Evolutionary conservation across 2,888 invertebrate genomes (phyloP), one percentile per base, ranked within the genome.

Genomic region (Polydrusus cervinus): DNA sequence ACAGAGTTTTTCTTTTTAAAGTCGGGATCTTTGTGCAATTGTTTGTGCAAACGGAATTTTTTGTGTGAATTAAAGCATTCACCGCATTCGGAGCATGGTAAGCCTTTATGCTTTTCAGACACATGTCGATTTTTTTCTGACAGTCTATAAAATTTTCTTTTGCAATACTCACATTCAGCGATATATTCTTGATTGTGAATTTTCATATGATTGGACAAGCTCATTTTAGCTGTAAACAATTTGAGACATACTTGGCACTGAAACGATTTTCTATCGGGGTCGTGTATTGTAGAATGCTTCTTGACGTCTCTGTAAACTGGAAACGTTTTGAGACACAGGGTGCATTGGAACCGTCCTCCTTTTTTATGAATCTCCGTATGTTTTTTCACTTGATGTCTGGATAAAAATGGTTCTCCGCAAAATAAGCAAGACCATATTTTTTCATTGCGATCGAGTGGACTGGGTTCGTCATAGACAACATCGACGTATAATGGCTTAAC

Each of bases 211-310:
- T 76, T 72, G 18, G 76, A 62, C 57, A 83, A 74, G 14, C 77
- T 71, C 11, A 78, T 34, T 30, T 71, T 78, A n/a, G 71, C 60
- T 3, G 74, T 40, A 53, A 82, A 83, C 9, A 78, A 55, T 20
- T 78, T 76, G 8, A 70, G 66, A 62, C 83, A 83, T 8, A 80
- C 61, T 43, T 76, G 60, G 68, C 91, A 91, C 0, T 89, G 82
- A 53, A 88, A 89, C 11, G 72, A 53, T 16, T 74, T 68, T 69
- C 79, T 74, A 49, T 77, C 75, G 0, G 57, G 60, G 13, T 78
- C 51, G 20, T 51, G 51, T 5, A 9, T 11, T 11, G 0, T 5
- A 1, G 8, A 11, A 6, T 51, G 51, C 11, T 9, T 5, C 11
- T 20, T 18, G 10, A 51, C 7, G 1, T 16, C 11, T 20, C 18